Conservation (phyloP, 2,797 vertebrate genomes). For the Lagorchestes hirsutus region DNA sequence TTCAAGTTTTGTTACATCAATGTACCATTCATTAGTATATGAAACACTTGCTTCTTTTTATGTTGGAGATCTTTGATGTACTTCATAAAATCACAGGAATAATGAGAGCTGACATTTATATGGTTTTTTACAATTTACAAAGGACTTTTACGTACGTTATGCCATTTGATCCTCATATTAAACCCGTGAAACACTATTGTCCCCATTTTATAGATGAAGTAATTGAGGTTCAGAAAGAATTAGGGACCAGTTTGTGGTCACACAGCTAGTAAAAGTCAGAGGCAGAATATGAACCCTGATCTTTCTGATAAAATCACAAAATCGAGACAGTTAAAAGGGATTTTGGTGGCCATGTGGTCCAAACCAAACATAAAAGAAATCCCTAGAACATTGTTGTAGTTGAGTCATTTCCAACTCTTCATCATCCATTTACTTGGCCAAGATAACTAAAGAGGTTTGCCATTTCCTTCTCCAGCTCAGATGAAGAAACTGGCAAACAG, state of each 20-base stretch:
- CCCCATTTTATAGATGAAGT: not conserved
- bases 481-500: not conserved
- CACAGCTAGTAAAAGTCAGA: not conserved
- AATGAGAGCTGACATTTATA: not conserved
- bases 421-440: not conserved
- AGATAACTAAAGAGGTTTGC: not conserved
- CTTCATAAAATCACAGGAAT: not conserved
- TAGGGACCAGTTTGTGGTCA: not conserved
- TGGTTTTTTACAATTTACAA: not conserved
- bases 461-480: not conserved
- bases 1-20: constrained; percentile 18
- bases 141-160: not conserved
- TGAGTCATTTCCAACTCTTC: not conserved
- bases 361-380: not conserved
- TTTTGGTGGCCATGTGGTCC: not conserved
- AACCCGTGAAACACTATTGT: not conserved
- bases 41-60: not conserved
- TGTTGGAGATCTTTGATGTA: not conserved
- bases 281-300: not conserved
- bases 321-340: not conserved
- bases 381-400: not conserved
- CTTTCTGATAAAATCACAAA: not conserved
- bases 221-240: not conserved
- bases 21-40: not conserved
- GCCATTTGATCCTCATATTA: not conserved